A percentile compares a stretch with the other conserved stretches of the same genome.
These are phyloP conservation scores for Drosophila algonquin DNA, from an alignment of 2,888 invertebrate species.

Conservation along the genomic window DNA sequence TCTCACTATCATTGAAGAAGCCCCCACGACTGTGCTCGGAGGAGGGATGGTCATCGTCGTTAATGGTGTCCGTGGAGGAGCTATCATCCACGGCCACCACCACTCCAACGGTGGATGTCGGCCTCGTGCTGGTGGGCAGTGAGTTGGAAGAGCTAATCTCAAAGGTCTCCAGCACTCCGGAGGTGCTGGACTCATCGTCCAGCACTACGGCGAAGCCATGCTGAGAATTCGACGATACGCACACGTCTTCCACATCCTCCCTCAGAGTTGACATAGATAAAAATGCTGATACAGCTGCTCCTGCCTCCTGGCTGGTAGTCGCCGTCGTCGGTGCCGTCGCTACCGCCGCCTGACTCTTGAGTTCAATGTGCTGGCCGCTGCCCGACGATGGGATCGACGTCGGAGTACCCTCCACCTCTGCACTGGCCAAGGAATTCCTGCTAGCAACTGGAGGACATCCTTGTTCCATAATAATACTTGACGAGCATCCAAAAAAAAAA, in stretches of 20 bases:
- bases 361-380: slow-evolving; percentile 22
- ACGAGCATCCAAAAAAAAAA: slow-evolving; percentile 44
- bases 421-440: slow-evolving; percentile 61
- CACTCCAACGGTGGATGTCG: slow-evolving; percentile 51
- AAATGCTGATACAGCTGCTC: slow-evolving; percentile 36
- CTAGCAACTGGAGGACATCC: slow-evolving; percentile 79
- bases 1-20: slow-evolving; percentile 62
- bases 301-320: slow-evolving; percentile 56
- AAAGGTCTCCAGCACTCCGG: slow-evolving; percentile 75
- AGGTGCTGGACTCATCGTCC: slow-evolving; percentile 79
- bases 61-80: slow-evolving; percentile 77
- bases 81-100: slow-evolving; percentile 79
- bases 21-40: slow-evolving; percentile 46
- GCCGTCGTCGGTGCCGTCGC: slow-evolving; percentile 40
- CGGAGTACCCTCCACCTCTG: slow-evolving; percentile 46
- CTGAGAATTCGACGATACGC: slow-evolving; percentile 76
- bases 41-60: slow-evolving; percentile 43
- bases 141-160: slow-evolving; percentile 81
- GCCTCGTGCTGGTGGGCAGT: slow-evolving; percentile 66
- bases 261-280: slow-evolving; percentile 79
- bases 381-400: slow-evolving; percentile 25
- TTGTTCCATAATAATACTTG: slow-evolving; percentile 84
- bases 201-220: slow-evolving; percentile 78
- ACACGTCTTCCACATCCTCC: slow-evolving; percentile 70
- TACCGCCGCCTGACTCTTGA: slow-evolving; percentile 26